Conservation (phyloP, 2,113 vertebrate species). For the Laticauda laticaudata region DNA sequence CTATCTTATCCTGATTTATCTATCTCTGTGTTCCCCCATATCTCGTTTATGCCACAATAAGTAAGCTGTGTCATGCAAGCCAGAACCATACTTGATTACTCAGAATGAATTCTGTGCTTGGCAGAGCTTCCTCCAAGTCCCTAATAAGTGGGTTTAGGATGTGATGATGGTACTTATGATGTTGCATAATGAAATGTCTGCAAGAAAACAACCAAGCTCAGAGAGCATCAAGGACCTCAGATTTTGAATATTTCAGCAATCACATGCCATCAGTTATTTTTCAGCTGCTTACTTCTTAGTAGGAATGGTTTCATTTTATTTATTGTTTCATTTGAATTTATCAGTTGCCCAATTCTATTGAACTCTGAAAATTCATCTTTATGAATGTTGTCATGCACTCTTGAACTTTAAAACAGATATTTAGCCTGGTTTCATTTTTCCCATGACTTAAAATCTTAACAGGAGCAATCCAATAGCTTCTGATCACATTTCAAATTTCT, state of each 20-base stretch:
- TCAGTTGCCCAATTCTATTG: background rate
- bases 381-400: background rate
- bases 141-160: background rate
- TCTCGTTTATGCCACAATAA: background rate
- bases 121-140: background rate
- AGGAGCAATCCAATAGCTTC: background rate
- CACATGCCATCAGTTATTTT: background rate
- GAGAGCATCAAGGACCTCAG: background rate
- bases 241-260: background rate
- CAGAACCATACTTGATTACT: background rate
- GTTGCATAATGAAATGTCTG: background rate
- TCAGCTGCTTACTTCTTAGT: background rate
- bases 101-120: background rate
- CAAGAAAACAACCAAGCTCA: background rate
- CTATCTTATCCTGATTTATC: background rate
- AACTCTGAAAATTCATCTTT: background rate
- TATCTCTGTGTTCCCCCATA: background rate
- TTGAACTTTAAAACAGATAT: no score
- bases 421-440: background rate
- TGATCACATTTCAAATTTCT: background rate
- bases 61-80: background rate
- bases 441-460: background rate
- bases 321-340: background rate
- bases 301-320: background rate
- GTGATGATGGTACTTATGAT: background rate